Evolutionary conservation across 1,140 invertebrate species (phyloP), one percentile per base, ranked within the genome.

Genomic region (Nephotettix cincticeps): DNA sequence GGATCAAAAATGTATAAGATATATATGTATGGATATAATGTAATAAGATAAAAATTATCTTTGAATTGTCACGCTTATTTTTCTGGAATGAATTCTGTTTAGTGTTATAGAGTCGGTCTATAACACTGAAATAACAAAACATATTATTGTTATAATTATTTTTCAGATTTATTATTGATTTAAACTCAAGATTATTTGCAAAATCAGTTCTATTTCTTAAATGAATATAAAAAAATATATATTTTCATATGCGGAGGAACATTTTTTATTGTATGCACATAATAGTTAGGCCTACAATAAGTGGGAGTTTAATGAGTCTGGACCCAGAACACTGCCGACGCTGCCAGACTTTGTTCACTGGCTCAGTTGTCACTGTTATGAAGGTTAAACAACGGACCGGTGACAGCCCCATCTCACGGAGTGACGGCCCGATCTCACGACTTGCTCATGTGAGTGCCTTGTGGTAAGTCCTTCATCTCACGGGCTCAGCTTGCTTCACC

Each of bases 331-430:
- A n/a, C 47, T 51, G 17, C 4, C 19, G n/a, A 19, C 56, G 11
- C 56, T 11, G 14, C n/a, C n/a, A 27, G 13, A 3, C 23, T 4
- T 61, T 27, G 56, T 61, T 14, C 47, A 6, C 3, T 61, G 4
- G 56, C 56, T 61, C 23, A 61, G 56, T 61, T 61, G 56, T 61
- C 25, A 61, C 56, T 61, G 56, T 61, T 61, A 61, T 61, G 56
- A 61, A 61, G 56, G 56, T 61, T 61, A 4, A 61, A 61, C 25
- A 6, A 4, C 32, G 56, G 56, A 61, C 9, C 21, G 25, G 1
- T 13, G 56, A 61, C 6, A n/a, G 27, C 25, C 4, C 23, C 56
- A 6, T 9, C 14, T 28, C 4, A 2, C 25, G 14, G 56, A 36
- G 23, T 61, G 2, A 61, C 56, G 25, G 56, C 56, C 25, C 14